phyloP scores from a whole-genome alignment of 2,113 vertebrate species.

The Gila orcuttii region DNA sequence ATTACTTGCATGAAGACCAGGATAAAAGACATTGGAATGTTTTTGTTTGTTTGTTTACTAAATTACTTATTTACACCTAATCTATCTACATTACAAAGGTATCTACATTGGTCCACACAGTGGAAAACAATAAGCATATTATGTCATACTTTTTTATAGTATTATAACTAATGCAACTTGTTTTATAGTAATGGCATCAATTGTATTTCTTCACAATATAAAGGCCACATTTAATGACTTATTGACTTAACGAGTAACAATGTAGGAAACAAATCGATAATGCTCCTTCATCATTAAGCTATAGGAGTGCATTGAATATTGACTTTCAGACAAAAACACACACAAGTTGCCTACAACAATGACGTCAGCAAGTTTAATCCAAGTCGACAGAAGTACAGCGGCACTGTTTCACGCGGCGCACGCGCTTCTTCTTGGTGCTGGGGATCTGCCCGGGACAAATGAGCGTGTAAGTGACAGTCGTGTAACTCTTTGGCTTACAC shows the following conservation, averaged over 20 bases:
- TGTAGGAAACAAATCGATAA: neutral
- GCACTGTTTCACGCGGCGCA: conserved; percentile 95
- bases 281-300: neutral
- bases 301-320: neutral
- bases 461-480: conserved; percentile 90
- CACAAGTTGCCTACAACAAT: neutral
- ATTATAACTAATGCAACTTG: neutral
- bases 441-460: conserved; percentile 90
- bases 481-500: conserved; percentile 93
- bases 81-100: neutral
- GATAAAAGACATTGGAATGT: neutral
- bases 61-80: neutral
- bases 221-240: neutral
- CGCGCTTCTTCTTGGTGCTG: conserved; percentile 86
- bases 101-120: conserved; percentile 29
- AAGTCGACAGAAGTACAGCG: conserved; percentile 90
- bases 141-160: conserved; percentile 28
- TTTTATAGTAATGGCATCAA: neutral
- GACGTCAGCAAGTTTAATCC: conserved; percentile 74
- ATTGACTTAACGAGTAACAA: neutral
- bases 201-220: neutral
- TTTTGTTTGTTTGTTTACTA: too few species aligned
- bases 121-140: conserved; percentile 19
- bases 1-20: neutral
- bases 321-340: neutral